These are phyloP conservation scores for Teinopalpus imperialis DNA, from an alignment of 2,888 invertebrate genomes.

Conservation along the genomic window DNA sequence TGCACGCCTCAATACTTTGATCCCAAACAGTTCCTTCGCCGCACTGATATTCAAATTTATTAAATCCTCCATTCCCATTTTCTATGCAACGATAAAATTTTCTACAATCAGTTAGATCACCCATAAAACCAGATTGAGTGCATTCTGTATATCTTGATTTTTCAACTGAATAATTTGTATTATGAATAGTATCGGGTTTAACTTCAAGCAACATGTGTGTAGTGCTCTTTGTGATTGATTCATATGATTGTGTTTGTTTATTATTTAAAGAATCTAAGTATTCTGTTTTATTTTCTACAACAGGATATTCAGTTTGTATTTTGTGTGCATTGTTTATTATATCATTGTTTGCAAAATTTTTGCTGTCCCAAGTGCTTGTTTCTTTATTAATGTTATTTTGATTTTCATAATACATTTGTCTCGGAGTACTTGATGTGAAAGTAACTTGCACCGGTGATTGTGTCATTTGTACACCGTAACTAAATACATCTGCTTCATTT, in stretches of 20 bases:
- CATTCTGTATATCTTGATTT: constrained; percentile 36
- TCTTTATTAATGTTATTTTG: constrained; percentile 6
- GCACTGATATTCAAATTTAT: constrained; percentile 79
- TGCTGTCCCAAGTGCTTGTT: not conserved
- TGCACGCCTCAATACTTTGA: constrained; percentile 76
- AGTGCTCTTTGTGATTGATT: constrained; percentile 26
- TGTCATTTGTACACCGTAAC: not conserved
- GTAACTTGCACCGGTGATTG: constrained; percentile 25
- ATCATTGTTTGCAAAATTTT: constrained; percentile 12
- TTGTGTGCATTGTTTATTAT: constrained; percentile 3
- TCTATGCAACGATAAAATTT: constrained; percentile 86
- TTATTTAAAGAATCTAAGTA: constrained; percentile 7
- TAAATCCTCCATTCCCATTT: constrained; percentile 62
- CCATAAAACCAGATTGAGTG: constrained; percentile 81
- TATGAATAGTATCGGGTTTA: not conserved
- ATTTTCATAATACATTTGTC: constrained; percentile 18
- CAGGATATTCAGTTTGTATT: constrained; percentile 16
- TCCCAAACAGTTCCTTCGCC: constrained; percentile 84
- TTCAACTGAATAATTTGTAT: constrained; percentile 26
- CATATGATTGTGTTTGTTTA: constrained; percentile 27
- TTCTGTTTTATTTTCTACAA: constrained; percentile 13
- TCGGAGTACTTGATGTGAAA: constrained; percentile 32
- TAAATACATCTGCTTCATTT: constrained; percentile 1
- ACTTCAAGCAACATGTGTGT: constrained; percentile 23
- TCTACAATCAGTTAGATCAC: constrained; percentile 77